Base-by-base conservation (phyloP, 2,113 vertebrate species). In the Nesogale talazaci region DNA sequence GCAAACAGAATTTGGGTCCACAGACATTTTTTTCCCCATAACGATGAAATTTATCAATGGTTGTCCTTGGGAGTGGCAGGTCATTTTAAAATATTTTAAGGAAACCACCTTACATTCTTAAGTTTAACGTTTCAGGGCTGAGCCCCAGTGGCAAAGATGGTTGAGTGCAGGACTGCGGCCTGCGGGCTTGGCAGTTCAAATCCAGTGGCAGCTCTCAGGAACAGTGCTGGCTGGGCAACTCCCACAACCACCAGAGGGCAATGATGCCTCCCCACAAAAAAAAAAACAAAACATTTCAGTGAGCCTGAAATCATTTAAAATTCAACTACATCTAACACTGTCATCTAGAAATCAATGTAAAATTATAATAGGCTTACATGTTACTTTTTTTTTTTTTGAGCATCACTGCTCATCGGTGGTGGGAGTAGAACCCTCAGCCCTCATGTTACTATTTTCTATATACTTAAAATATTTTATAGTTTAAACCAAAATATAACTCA, bases 221-320 rank as follows among this genome's bases (percentile, higher is more conserved):
- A n/a, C n/a, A n/a, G n/a, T n/a, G n/a, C n/a, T n/a, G n/a, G n/a
- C n/a, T n/a, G n/a, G n/a, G n/a, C n/a, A n/a, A n/a, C n/a, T n/a
- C n/a, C n/a, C n/a, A n/a, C n/a, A n/a, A n/a, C n/a, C n/a, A n/a
- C n/a, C n/a, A n/a, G n/a, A n/a, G n/a, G n/a, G n/a, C n/a, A n/a
- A n/a, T n/a, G n/a, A n/a, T n/a, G n/a, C n/a, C n/a, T n/a, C n/a
- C n/a, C n/a, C n/a, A n/a, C n/a, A n/a, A n/a, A n/a, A n/a, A n/a
- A n/a, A n/a, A n/a, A n/a, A n/a, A n/a, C n/a, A n/a, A n/a, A n/a
- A n/a, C n/a, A 96, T 69, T 85, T 95, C 70, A 80, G 46, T 91
- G 56, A 97, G 72, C 70, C 84, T 69, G 0, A 77, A 88, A 84
- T 34, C 88, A 83, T 96, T 92, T 96, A 79, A 81, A 97, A 95